phyloP scores from a whole-genome alignment of 1,140 invertebrate genomes.

The Trypoxylus dichotomus region DNA sequence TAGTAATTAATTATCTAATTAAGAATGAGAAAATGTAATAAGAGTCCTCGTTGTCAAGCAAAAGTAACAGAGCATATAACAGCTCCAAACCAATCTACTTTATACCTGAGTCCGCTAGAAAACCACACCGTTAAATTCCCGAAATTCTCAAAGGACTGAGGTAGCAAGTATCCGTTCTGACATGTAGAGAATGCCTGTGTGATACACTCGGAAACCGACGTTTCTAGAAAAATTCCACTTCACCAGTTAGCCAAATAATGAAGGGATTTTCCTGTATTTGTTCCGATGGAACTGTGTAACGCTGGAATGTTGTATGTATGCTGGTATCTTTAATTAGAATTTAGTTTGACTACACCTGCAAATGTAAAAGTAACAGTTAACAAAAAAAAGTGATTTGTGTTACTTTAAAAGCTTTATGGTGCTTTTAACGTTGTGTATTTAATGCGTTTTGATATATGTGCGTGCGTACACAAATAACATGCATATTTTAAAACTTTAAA shows the following conservation, averaged over 20 bases:
- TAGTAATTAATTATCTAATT: background rate
- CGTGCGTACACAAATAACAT: background rate
- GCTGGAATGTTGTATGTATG: no score
- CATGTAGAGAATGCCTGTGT: background rate
- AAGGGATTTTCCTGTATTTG: no score
- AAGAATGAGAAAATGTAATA: background rate
- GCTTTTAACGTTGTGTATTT: background rate
- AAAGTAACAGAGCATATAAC: background rate
- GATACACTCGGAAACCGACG: background rate
- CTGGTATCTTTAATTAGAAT: no score
- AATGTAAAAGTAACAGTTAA: no score
- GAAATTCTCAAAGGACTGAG: background rate
- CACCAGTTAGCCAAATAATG: background rate
- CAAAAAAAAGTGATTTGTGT: no score
- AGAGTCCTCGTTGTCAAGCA: background rate
- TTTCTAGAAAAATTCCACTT: background rate
- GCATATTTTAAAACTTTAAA: background rate
- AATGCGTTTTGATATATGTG: background rate
- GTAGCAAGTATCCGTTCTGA: background rate
- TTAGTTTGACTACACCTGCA: no score
- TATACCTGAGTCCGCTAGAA: background rate
- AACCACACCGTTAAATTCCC: background rate
- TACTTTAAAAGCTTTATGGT: background rate
- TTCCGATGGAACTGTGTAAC: no score
- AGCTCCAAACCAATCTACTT: background rate